Base-by-base conservation (phyloP, 2,113 vertebrate species). In the Pygoscelis antarcticus region DNA sequence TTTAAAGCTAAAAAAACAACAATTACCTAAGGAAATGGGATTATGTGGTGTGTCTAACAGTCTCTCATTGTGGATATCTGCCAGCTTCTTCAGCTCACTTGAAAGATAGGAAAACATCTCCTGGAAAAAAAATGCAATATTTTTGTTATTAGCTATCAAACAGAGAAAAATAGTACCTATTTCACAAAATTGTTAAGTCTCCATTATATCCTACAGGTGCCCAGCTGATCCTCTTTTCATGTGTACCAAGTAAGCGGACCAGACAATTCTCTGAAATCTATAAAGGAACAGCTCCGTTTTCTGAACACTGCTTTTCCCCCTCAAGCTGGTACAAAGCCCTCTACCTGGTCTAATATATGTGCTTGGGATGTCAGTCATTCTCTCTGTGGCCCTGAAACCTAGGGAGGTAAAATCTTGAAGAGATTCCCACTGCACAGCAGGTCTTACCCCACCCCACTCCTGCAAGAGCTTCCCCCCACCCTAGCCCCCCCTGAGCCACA, bases 1-100 rank as follows among this genome's bases (percentile, higher is more conserved):
- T 72, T 13, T 10, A 15, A 92, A 83, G 27, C 49, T 47, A 87
- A 95, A 94, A 38, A 36, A 5, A 1, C 74, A 82, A 21, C 34
- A 79, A 78, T 97, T 98, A 99, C 99, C 99, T 97, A 99, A 98
- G 60, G 99, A 99, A 97, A 99, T 99, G 83, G 99, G 99, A 95
- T 99, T 99, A 93, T 99, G 99, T 70, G 99, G 98, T 80, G 99
- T 99, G 69, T 99, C 96, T 90, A 99, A 98, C 71, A 99, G 96
- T 94, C 99, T 98, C 97, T 99, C 99, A 76, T 97, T 98, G 58
- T 99, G 98, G 72, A 68, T 96, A 87, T 99, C 98, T 68, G 99
- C 99, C 94, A 99, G 96, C 87, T 96, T 99, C 97, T 99, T 99
- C 93, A 99, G 96, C 96, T 99, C 99, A 92, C 98, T 98, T 66